Evolutionary conservation across 92 coral and sea anemone species (phyloP).

Genomic region (Porites evermanni): DNA sequence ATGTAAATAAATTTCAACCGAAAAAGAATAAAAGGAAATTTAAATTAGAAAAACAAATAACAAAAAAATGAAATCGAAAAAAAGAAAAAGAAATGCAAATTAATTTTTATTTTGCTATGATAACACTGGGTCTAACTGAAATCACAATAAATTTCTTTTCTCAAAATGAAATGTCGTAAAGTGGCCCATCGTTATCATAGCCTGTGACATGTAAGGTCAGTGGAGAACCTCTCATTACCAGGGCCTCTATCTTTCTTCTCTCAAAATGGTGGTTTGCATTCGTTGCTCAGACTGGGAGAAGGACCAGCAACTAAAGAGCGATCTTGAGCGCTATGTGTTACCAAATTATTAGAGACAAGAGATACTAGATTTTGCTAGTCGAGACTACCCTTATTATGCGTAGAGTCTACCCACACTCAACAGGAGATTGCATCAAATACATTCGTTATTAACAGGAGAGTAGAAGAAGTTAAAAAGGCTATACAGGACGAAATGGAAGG

Average conservation of each 20-base stretch:
- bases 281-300: conserved; percentile 21
- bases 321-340: conserved; percentile 32
- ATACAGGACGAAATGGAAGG: conserved; percentile 53
- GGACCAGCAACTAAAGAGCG: conserved; percentile 11
- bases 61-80: not conserved
- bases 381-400: conserved; percentile 7
- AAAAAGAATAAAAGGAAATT: not conserved
- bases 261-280: conserved; percentile 1
- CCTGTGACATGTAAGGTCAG: conserved; percentile 8
- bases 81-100: conserved; percentile 1
- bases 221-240: no score
- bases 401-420: conserved; percentile 36
- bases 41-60: not conserved
- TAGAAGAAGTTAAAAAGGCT: conserved; percentile 14
- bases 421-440: conserved; percentile 52
- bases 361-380: conserved; percentile 27
- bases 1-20: not conserved
- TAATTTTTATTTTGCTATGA: not conserved
- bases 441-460: not conserved
- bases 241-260: no score
- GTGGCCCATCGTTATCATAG: conserved; percentile 14
- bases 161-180: not conserved
- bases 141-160: not conserved
- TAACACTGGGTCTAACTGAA: not conserved
- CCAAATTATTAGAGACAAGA: conserved; percentile 25